These are phyloP conservation scores for Macrobrachium rosenbergii DNA, from an alignment of 1,140 invertebrate species.

Conservation along the genomic window DNA sequence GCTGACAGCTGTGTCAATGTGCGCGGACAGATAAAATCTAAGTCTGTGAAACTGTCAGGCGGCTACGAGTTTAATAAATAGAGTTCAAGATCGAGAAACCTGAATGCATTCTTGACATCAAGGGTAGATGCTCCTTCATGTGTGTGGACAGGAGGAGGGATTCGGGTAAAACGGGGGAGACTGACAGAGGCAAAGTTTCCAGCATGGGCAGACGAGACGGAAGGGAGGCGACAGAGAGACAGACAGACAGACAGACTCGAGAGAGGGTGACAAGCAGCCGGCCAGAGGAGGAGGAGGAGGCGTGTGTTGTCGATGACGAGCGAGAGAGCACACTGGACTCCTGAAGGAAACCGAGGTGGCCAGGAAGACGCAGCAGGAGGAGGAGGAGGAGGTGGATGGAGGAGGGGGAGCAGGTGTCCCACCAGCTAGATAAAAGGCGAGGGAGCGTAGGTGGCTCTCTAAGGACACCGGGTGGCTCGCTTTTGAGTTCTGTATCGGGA, in stretches of 20 bases:
- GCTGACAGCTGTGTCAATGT: no score
- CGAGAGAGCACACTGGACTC: no score
- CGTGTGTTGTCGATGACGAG: no score
- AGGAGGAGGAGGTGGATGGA: no score
- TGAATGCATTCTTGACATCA: no score
- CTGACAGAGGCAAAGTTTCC: not conserved
- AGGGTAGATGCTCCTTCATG: no score
- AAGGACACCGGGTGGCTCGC: not conserved
- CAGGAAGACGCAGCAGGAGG: no score
- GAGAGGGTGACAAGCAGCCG: not conserved
- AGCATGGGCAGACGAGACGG: not conserved
- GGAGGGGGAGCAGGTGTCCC: not conserved
- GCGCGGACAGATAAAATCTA: no score
- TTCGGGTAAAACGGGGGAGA: not conserved
- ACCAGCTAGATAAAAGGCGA: not conserved
- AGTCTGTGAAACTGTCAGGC: no score
- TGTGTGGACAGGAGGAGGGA: not conserved
- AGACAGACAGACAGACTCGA: not conserved
- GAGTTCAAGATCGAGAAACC: no score
- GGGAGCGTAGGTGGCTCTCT: not conserved
- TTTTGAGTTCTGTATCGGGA: not conserved
- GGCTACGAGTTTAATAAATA: no score
- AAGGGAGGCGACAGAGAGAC: not conserved
- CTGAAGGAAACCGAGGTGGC: no score
- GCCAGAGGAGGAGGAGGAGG: not conserved